phyloP scores from a whole-genome alignment of 1,140 invertebrate genomes.

The Trichoplusia ni region DNA sequence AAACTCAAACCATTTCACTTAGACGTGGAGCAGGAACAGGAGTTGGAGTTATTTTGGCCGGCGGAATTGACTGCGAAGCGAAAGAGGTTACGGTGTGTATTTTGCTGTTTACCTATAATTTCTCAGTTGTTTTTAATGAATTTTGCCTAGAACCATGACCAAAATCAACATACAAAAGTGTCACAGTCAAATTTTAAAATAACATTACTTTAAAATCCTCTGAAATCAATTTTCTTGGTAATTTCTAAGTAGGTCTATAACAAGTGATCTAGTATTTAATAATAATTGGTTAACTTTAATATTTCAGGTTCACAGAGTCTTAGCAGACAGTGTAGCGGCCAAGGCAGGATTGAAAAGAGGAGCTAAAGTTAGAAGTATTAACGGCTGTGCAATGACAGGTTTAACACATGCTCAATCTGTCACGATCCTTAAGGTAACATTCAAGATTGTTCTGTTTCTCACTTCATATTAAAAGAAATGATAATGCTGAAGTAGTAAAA shows the following conservation, averaged over 20 bases:
- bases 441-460: too few species aligned
- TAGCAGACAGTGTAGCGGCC: constrained; percentile 92
- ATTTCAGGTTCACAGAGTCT: constrained; percentile 91
- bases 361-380: constrained; percentile 93
- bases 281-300: constrained; percentile 35
- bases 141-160: not conserved
- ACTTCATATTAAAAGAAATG: too few species aligned
- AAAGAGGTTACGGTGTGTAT: constrained; percentile 93
- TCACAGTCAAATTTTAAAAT: too few species aligned
- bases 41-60: constrained; percentile 93
- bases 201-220: not conserved
- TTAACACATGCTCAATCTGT: constrained; percentile 93
- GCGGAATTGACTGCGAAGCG: constrained; percentile 93
- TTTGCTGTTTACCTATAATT: not conserved
- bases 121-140: too few species aligned
- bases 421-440: constrained; percentile 91
- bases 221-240: not conserved
- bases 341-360: constrained; percentile 94
- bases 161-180: too few species aligned
- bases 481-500: too few species aligned
- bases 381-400: constrained; percentile 90
- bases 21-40: constrained; percentile 84
- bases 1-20: constrained; percentile 62
- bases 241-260: not conserved
- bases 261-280: not conserved